phyloP scores from a whole-genome alignment of 2,113 vertebrate genomes.

The Dolichallabes microphthalmus region DNA sequence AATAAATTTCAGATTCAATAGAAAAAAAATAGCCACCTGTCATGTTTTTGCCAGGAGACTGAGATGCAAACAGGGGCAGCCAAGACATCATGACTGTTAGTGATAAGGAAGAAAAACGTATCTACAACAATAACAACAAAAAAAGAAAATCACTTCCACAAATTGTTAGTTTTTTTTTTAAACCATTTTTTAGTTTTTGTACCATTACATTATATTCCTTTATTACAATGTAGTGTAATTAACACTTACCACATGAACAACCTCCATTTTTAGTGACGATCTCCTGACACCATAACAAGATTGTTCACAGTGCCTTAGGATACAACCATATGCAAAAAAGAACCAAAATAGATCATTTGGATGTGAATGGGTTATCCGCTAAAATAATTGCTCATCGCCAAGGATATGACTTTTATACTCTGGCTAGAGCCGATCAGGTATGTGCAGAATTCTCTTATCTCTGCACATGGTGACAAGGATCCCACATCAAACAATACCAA shows the following conservation, averaged over 20 bases:
- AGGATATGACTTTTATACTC: slow-evolving; percentile 66
- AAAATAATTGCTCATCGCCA: slow-evolving; percentile 4
- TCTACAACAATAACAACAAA: slow-evolving; percentile 16
- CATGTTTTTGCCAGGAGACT: slow-evolving; percentile 14
- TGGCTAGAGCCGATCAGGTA: slow-evolving; percentile 63
- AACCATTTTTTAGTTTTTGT: background rate
- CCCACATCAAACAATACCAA: slow-evolving; percentile 70
- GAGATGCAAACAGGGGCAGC: slow-evolving; percentile 15
- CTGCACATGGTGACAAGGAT: slow-evolving; percentile 68
- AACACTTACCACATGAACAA: slow-evolving; percentile 58
- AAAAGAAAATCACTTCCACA: background rate
- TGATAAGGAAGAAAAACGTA: background rate
- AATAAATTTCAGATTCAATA: background rate
- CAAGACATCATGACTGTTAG: slow-evolving; percentile 9
- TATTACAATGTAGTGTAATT: background rate
- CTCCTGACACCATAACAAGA: background rate
- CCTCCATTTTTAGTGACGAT: slow-evolving; percentile 38
- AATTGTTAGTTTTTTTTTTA: background rate
- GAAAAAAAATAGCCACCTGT: slow-evolving; percentile 10
- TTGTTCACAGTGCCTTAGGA: background rate
- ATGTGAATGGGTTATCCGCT: background rate
- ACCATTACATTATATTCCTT: background rate
- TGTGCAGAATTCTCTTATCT: slow-evolving; percentile 79
- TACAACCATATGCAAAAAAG: background rate
- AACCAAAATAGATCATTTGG: background rate